Percentiles rank a stretch among this genome's conserved stretches.
Evolutionary conservation across 2,797 vertebrate species (phyloP).

Genomic region (Tachyglossus aculeatus): DNA sequence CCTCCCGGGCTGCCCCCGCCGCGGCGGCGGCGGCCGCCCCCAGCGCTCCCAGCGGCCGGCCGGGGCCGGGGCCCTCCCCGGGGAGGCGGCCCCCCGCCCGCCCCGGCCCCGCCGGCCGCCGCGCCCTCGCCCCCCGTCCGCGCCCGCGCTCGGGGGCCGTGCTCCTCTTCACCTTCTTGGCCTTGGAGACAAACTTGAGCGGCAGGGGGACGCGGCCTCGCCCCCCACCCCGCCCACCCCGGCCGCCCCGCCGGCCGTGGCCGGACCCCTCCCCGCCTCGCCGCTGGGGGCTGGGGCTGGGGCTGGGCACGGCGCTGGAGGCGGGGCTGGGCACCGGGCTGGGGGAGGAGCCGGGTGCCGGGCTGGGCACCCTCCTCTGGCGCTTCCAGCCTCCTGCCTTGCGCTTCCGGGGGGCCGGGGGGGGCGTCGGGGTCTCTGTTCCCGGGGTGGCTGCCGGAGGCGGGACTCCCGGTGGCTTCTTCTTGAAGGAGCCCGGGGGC

Average conservation of each 20-base stretch:
- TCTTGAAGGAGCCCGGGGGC: slow-evolving; percentile 69
- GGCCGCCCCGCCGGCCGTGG: slow-evolving; percentile 74
- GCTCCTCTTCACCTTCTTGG: slow-evolving; percentile 77
- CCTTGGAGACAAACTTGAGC: slow-evolving; percentile 80
- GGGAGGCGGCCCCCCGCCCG: slow-evolving; percentile 42
- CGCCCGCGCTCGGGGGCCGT: slow-evolving; percentile 83
- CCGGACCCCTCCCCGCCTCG: slow-evolving; percentile 66
- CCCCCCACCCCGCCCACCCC: slow-evolving; percentile 67
- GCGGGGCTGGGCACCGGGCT: slow-evolving; percentile 53
- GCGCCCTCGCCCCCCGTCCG: slow-evolving; percentile 78
- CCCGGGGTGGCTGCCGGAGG: slow-evolving; percentile 45
- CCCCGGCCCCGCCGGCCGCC: slow-evolving; percentile 58
- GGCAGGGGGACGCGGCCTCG: slow-evolving; percentile 78
- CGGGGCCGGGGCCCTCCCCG: slow-evolving; percentile 42
- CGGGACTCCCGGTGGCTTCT: slow-evolving; percentile 45
- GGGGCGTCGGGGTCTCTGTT: slow-evolving; percentile 69
- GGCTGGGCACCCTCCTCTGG: slow-evolving; percentile 68
- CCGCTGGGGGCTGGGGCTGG: background rate
- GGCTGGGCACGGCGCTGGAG: background rate
- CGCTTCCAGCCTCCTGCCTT: slow-evolving; percentile 70
- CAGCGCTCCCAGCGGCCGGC: slow-evolving; percentile 39
- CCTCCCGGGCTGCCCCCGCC: slow-evolving; percentile 47
- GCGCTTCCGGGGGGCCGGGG: slow-evolving; percentile 60
- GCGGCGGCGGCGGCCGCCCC: slow-evolving; percentile 24
- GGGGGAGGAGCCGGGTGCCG: slow-evolving; percentile 45